Conservation (phyloP, 2,888 invertebrate species). For the Apodemia hepburni region DNA sequence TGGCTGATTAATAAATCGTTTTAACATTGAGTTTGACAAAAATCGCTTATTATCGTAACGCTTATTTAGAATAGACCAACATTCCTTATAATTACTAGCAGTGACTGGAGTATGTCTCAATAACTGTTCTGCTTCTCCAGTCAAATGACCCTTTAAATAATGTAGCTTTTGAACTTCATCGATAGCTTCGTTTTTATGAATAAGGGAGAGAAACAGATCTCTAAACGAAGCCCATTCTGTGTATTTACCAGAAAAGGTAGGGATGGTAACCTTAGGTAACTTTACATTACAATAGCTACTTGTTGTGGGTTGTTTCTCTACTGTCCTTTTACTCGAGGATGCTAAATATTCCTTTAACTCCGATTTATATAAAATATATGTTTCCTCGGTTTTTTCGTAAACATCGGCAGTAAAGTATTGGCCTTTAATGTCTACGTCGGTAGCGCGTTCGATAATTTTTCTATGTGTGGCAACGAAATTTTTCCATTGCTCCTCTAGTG, state of each 20-base stretch:
- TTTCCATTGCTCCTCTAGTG: neutral
- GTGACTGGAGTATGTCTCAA: constrained; percentile 28
- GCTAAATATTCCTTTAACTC: neutral
- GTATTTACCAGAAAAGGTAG: constrained; percentile 1
- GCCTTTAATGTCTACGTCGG: neutral
- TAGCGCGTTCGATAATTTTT: neutral
- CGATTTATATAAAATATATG: neutral
- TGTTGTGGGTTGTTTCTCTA: constrained; percentile 1
- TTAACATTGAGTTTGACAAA: constrained; percentile 27
- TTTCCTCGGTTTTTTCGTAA: neutral
- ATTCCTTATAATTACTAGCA: constrained; percentile 26
- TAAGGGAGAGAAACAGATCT: neutral
- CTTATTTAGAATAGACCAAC: constrained; percentile 28
- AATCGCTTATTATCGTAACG: constrained; percentile 33
- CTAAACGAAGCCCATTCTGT: neutral
- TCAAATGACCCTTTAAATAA: neutral
- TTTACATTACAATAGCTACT: neutral
- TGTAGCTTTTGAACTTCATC: too few relatives aligned
- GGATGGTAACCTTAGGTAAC: neutral
- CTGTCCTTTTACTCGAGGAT: neutral
- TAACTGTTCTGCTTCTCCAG: constrained; percentile 35
- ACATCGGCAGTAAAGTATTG: neutral
- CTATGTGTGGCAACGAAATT: neutral
- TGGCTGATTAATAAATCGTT: constrained; percentile 18
- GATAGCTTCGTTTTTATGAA: too few relatives aligned